Percentiles rank a stretch among this genome's conserved stretches.
These are phyloP conservation scores for Paguma larvata DNA, from an alignment of 2,797 vertebrate species.

Conservation along the genomic window DNA sequence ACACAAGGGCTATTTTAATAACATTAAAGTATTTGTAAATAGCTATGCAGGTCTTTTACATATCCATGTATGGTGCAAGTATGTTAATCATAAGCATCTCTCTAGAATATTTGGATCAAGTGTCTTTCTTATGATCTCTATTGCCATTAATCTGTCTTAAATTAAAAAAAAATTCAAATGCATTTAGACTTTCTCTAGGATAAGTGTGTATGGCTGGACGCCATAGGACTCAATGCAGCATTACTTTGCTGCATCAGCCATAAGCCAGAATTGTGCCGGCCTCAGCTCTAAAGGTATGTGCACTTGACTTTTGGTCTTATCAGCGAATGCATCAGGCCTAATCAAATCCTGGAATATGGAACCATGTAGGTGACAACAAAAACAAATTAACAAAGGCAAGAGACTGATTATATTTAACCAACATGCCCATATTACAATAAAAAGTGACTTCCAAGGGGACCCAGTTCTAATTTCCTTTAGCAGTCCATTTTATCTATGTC, in stretches of 20 bases:
- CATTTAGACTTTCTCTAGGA: neutral
- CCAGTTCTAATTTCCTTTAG: neutral
- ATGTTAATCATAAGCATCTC: neutral
- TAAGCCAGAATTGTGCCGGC: neutral
- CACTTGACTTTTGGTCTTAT: neutral
- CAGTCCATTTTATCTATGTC: neutral
- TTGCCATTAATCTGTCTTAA: neutral
- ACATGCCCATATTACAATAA: neutral
- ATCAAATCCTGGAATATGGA: neutral
- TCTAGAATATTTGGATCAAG: constrained; percentile 5
- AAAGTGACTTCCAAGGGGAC: neutral
- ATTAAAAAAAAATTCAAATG: neutral
- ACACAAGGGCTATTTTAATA: neutral
- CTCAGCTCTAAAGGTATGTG: neutral
- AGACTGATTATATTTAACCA: neutral
- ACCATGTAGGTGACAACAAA: neutral
- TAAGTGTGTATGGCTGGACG: neutral
- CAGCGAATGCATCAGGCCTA: neutral
- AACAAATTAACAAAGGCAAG: neutral
- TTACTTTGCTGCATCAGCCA: neutral
- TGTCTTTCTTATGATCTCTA: neutral
- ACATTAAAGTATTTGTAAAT: neutral
- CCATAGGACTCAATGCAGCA: neutral
- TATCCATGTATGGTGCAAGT: neutral
- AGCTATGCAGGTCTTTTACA: neutral